phyloP scores from a whole-genome alignment of 2,888 invertebrate genomes.

The Lumbricus terrestris region DNA sequence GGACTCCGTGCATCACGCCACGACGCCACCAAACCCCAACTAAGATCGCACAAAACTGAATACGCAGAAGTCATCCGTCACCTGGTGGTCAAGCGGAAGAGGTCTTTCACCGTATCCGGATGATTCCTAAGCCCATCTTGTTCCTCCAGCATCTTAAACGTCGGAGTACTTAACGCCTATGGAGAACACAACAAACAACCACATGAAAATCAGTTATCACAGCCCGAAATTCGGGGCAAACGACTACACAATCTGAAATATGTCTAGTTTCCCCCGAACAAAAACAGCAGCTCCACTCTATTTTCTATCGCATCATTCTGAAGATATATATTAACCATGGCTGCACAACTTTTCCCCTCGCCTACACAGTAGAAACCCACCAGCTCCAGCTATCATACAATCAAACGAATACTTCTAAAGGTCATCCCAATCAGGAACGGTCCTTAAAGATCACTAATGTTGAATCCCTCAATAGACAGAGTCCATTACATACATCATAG shows the following conservation, averaged over 20 bases:
- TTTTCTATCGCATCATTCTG: not conserved
- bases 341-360: not conserved
- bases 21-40: not conserved
- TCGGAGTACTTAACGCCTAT: constrained; percentile 61
- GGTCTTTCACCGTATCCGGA: constrained; percentile 96
- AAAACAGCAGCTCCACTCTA: not conserved
- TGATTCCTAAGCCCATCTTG: constrained; percentile 81
- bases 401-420: not conserved
- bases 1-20: not conserved
- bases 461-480: not conserved
- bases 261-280: too few species aligned
- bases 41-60: not conserved
- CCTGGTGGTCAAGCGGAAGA: constrained; percentile 75
- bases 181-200: constrained; percentile 28
- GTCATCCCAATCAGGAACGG: too few species aligned
- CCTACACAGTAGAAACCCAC: not conserved
- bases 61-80: constrained; percentile 7
- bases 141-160: constrained; percentile 70
- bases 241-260: not conserved
- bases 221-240: not conserved
- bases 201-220: not conserved
- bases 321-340: too few species aligned
- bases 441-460: not conserved
- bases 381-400: not conserved
- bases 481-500: too few species aligned